These are phyloP conservation scores for Colossoma macropomum DNA, from an alignment of 2,113 vertebrate genomes.

Conservation along the genomic window DNA sequence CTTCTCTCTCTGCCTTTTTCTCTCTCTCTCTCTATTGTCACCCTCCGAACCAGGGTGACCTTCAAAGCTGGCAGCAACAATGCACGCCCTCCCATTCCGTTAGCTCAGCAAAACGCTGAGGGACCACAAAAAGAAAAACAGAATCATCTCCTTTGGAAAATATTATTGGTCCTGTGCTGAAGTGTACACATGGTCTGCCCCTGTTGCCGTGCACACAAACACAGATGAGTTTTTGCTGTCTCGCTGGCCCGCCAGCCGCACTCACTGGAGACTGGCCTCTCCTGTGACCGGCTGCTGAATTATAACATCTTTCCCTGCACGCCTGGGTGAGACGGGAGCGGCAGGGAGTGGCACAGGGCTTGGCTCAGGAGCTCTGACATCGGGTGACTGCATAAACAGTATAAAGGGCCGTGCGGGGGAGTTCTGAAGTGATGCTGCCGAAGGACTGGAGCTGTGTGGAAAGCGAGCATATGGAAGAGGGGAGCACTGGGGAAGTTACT, in stretches of 20 bases:
- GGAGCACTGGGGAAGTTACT: conserved; percentile 36
- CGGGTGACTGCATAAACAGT: conserved; percentile 2
- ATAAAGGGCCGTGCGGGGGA: conserved; percentile 9
- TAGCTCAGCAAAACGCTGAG: conserved; percentile 59
- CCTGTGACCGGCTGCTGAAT: conserved; percentile 28
- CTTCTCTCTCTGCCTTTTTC: conserved; percentile 12
- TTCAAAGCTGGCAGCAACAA: conserved; percentile 59
- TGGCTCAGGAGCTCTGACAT: conserved; percentile 53
- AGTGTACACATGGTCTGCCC: conserved; percentile 61
- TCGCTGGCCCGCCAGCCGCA: conserved; percentile 52
- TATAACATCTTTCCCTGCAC: conserved; percentile 55
- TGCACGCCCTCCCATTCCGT: conserved; percentile 60
- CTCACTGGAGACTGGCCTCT: conserved; percentile 56
- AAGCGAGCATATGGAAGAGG: conserved; percentile 32
- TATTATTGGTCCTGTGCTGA: conserved; percentile 63
- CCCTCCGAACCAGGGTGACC: conserved; percentile 43
- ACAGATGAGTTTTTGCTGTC: conserved; percentile 68
- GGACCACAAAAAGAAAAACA: conserved; percentile 62
- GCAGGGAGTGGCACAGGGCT: conserved; percentile 31
- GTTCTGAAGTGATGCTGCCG: conserved; percentile 18
- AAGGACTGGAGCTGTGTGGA: conserved; percentile 19
- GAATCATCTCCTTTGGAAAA: conserved; percentile 73
- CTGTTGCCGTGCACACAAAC: conserved; percentile 68
- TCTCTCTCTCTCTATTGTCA: conserved; percentile 20
- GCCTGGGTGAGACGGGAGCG: conserved; percentile 22